Percentiles rank a stretch among this genome's conserved stretches.
phyloP scores from a whole-genome alignment of 2,888 invertebrate genomes.

The Octonoba sinensis region DNA sequence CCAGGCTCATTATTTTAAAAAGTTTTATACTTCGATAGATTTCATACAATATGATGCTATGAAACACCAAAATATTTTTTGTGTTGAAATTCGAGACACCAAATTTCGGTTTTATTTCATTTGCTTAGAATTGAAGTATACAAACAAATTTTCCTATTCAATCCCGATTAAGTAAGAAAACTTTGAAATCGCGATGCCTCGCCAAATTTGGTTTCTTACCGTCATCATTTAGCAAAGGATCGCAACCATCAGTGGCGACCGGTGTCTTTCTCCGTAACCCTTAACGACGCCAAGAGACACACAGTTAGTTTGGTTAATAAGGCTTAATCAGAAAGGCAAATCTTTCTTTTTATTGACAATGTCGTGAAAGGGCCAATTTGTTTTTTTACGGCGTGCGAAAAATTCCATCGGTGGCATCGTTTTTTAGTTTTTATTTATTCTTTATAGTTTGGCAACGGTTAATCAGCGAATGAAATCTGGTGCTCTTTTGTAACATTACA shows the following conservation, averaged over 20 bases:
- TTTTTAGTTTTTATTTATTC: background rate
- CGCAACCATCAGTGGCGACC: slow-evolving; percentile 30
- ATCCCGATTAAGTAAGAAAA: no score
- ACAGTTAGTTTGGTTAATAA: slow-evolving; percentile 61
- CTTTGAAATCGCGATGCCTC: background rate
- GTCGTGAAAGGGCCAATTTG: slow-evolving; percentile 52
- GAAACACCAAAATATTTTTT: no score
- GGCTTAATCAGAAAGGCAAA: slow-evolving; percentile 59
- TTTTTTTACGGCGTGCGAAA: slow-evolving; percentile 55
- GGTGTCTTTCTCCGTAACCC: slow-evolving; percentile 45
- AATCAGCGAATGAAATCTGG: slow-evolving; percentile 58
- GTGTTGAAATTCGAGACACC: no score
- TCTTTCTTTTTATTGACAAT: slow-evolving; percentile 59
- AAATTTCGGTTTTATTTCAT: no score
- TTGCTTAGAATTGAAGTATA: no score
- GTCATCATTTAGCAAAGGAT: slow-evolving; percentile 23
- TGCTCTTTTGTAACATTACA: slow-evolving; percentile 35
- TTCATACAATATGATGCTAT: no score
- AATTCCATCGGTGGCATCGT: slow-evolving; percentile 38
- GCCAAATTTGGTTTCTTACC: slow-evolving; percentile 27
- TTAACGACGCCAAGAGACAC: slow-evolving; percentile 24
- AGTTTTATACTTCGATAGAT: no score
- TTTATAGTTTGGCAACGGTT: slow-evolving; percentile 29
- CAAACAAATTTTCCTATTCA: no score
- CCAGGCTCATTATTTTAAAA: no score